These are phyloP conservation scores for Manis javanica DNA, from an alignment of 2,797 vertebrate genomes.

Conservation along the genomic window DNA sequence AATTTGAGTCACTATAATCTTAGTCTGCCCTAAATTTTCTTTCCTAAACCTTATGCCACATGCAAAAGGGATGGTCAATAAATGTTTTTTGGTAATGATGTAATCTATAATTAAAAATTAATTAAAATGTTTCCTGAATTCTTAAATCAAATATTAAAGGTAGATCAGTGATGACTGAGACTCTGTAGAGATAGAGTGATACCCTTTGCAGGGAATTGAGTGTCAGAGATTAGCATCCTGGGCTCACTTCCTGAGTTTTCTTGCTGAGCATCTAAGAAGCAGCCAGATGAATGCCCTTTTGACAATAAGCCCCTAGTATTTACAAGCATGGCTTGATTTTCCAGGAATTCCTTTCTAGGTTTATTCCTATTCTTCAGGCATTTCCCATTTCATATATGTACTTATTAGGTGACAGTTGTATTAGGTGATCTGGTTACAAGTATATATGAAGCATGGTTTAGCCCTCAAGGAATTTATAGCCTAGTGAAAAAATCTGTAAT, in stretches of 20 bases:
- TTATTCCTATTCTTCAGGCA: neutral
- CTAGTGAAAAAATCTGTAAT: neutral
- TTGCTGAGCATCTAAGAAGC: neutral
- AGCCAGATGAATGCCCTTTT: neutral
- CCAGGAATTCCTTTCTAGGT: neutral
- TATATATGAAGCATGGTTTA: neutral
- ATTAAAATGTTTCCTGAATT: neutral
- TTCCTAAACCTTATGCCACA: neutral
- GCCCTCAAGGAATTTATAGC: neutral
- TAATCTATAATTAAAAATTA: neutral
- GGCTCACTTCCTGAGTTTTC: accelerated
- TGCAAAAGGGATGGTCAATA: neutral
- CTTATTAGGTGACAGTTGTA: neutral
- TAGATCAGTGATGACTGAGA: neutral
- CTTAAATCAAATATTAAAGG: neutral
- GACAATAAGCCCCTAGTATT: neutral
- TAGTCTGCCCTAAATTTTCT: neutral
- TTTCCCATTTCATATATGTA: neutral
- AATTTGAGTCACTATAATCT: neutral
- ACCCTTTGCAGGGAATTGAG: neutral
- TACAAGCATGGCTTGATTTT: neutral
- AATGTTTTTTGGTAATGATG: neutral
- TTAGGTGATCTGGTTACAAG: neutral
- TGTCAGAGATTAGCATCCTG: neutral
- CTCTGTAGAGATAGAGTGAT: neutral